phyloP scores from a whole-genome alignment of 2,888 invertebrate genomes.

The Pyrrhosoma nymphula region DNA sequence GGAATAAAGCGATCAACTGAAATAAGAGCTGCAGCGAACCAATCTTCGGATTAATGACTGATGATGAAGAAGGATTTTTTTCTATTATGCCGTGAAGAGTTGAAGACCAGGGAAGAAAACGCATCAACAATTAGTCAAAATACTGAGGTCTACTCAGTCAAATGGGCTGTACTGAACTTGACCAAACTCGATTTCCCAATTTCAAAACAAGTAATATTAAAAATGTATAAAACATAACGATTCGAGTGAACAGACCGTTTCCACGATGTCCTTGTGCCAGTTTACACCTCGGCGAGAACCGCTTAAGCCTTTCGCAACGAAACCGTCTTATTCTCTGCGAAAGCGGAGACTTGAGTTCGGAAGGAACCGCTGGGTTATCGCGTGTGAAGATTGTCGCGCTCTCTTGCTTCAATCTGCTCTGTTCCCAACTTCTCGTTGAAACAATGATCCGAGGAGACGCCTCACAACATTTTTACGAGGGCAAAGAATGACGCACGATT shows the following conservation, averaged over 20 bases:
- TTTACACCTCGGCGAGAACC: background rate
- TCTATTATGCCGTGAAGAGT: background rate
- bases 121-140: too few species aligned
- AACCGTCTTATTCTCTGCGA: background rate
- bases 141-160: background rate
- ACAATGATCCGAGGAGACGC: slow-evolving; percentile 28
- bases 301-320: slow-evolving; percentile 14
- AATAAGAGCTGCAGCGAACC: too few species aligned
- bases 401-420: background rate
- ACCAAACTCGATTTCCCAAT: background rate
- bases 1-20: too few species aligned
- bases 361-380: slow-evolving; percentile 28
- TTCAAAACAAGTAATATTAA: background rate
- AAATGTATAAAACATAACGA: background rate
- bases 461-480: slow-evolving; percentile 8
- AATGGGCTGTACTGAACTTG: background rate
- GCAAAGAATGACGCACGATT: background rate
- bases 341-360: background rate
- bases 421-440: background rate
- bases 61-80: background rate
- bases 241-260: background rate
- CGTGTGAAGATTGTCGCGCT: slow-evolving; percentile 45
- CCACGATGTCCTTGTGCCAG: slow-evolving; percentile 43
- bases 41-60: too few species aligned
- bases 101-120: too few species aligned